Base-by-base conservation (phyloP, 2,113 vertebrate genomes). In the Nerophis ophidion region DNA sequence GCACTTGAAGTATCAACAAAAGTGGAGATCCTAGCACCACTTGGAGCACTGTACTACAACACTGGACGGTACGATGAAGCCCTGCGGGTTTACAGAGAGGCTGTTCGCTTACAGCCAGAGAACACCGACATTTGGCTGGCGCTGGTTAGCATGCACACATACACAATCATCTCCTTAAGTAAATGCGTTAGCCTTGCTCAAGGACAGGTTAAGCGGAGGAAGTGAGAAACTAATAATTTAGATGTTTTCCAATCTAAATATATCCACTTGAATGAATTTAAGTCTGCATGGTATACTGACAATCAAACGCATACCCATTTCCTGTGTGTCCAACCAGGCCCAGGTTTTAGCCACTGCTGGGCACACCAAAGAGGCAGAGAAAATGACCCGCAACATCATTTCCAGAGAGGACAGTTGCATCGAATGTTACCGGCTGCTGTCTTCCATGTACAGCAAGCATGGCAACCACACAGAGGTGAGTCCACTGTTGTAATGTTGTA, bases 11-110 rank as follows among this genome's bases (percentile, higher is more conserved):
- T 98, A 48, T 90, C 92, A 0, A 91, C 84, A 68, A 93, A 90
- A 34, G 89, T 92, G 8, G 97, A 98, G 68, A 91, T 93, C 65
- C 74, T 99, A 54, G 91, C 93, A 0, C 95, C 95, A 0, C 84
- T 98, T 13, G 97, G 96, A 59, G 97, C 96, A 0, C 90, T 99
- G 4, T 98, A 94, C 70, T 99, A 99, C 79, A 98, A 99, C 90
- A 99, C 97, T 0, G 95, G 93, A 0, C 87, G 91, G 0, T 94
- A 94, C 0, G 88, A 94, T 7, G 95, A 96, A 36, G 95, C 97
- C 0, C 66, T 97, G 72, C 91, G 90, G 71, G 85, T 98, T 9
- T 98, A 99, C 86, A 86, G 84, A 50, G 94, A 98, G 72, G 96
- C 94, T 0, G 88, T 84, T 0, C 61, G 75, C 0, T 90, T 96